phyloP scores from a whole-genome alignment of 2,113 vertebrate species.

The Ptyas mucosa region DNA sequence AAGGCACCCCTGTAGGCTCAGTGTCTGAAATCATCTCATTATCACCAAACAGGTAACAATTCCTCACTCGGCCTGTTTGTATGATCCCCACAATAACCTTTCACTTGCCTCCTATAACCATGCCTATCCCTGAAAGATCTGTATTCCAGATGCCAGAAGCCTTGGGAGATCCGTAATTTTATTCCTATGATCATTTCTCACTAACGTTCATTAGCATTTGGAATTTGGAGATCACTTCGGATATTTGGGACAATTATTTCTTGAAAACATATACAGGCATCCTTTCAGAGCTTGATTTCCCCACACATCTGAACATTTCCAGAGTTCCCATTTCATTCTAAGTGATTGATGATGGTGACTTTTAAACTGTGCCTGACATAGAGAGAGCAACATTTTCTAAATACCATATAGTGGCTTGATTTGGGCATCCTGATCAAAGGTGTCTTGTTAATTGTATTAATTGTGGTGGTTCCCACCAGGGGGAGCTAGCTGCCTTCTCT shows the following conservation, averaged over 20 bases:
- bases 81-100: not conserved
- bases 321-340: not conserved
- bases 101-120: not conserved
- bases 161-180: not conserved
- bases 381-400: not conserved
- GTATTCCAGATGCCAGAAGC: not conserved
- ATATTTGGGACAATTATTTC: not conserved
- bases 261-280: not conserved
- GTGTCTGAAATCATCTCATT: conserved; percentile 46
- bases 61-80: not conserved
- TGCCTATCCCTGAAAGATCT: not conserved
- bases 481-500: not conserved
- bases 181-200: not conserved
- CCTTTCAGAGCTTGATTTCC: not conserved
- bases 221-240: not conserved
- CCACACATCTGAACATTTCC: not conserved
- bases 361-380: not conserved
- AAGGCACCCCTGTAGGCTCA: conserved; percentile 35
- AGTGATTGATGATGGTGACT: not conserved
- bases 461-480: not conserved
- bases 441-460: not conserved
- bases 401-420: not conserved
- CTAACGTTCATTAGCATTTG: not conserved
- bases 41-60: not conserved
- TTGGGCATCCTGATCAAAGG: not conserved